These are phyloP conservation scores for Colostygia pectinataria DNA, from an alignment of 2,888 invertebrate genomes.

Conservation along the genomic window DNA sequence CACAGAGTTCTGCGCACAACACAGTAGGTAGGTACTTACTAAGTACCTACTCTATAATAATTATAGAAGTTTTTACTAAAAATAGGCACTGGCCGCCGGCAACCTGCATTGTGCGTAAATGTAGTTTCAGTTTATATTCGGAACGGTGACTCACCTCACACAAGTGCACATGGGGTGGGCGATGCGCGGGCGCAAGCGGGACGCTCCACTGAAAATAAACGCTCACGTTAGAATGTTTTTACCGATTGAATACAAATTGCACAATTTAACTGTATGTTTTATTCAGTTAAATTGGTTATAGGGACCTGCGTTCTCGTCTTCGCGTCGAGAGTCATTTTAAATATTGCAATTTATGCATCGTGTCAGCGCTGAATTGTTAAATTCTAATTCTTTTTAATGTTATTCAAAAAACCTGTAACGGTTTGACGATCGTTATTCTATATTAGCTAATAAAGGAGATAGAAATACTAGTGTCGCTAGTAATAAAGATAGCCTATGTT, in stretches of 20 bases:
- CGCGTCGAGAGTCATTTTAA: constrained; percentile 11
- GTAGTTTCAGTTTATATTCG: constrained; percentile 39
- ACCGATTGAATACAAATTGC: constrained; percentile 30
- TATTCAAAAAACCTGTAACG: too few relatives aligned
- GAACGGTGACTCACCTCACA: constrained; percentile 74
- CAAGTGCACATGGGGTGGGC: constrained; percentile 70
- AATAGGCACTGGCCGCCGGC: not conserved
- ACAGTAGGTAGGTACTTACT: too few relatives aligned
- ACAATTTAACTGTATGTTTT: constrained; percentile 24
- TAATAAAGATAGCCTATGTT: too few relatives aligned
- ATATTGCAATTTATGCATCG: constrained; percentile 19
- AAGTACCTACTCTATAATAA: too few relatives aligned
- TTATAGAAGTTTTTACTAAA: too few relatives aligned
- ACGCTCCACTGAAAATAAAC: constrained; percentile 64
- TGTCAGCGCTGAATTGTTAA: not conserved
- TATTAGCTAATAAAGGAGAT: too few relatives aligned
- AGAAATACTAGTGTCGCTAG: too few relatives aligned
- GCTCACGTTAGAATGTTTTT: constrained; percentile 28
- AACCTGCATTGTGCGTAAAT: constrained; percentile 7
- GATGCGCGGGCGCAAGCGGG: constrained; percentile 58
- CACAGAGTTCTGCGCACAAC: too few relatives aligned
- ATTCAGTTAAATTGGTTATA: constrained; percentile 20
- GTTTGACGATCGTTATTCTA: too few relatives aligned
- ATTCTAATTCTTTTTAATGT: too few relatives aligned
- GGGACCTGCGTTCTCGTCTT: not conserved